Conservation (phyloP, 2,797 vertebrate genomes). For the Catostomus latipinnis region DNA sequence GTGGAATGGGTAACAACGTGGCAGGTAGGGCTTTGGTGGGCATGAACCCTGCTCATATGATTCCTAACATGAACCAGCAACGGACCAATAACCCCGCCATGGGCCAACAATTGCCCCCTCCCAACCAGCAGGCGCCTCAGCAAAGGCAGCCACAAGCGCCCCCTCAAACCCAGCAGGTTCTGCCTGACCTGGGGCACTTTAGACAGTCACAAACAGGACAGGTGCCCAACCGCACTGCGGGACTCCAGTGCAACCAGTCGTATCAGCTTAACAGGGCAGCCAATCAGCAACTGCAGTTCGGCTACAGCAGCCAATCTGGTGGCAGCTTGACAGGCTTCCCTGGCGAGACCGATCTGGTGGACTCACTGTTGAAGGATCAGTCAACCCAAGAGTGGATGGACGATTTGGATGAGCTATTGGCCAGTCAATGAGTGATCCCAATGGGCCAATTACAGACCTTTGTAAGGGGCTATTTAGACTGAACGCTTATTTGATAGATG, state of each 20-base stretch:
- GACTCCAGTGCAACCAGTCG: constrained; percentile 88
- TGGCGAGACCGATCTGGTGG: constrained; percentile 91
- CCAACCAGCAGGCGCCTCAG: constrained; percentile 74
- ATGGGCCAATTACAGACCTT: background rate
- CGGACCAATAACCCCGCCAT: constrained; percentile 76
- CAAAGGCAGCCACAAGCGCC: constrained; percentile 78
- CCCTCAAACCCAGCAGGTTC: constrained; percentile 79
- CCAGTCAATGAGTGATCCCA: constrained; percentile 72
- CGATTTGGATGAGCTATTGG: constrained; percentile 93
- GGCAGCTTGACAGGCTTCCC: constrained; percentile 80
- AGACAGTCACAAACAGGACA: constrained; percentile 78
- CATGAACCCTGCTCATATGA: constrained; percentile 85
- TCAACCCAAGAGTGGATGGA: constrained; percentile 98
- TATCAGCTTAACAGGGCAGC: constrained; percentile 88
- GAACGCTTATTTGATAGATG: too few species aligned
- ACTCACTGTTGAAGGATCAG: constrained; percentile 94
- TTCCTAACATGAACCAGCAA: constrained; percentile 84
- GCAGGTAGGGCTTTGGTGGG: constrained; percentile 79
- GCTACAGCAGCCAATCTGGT: constrained; percentile 84
- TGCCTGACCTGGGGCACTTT: constrained; percentile 86
- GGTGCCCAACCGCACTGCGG: constrained; percentile 73
- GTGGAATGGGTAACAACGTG: constrained; percentile 76
- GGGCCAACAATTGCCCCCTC: constrained; percentile 62
- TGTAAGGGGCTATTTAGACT: background rate
- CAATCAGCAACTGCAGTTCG: constrained; percentile 88